Conservation (phyloP, 1,140 invertebrate species). For the Dinothrombium tinctorium region DNA sequence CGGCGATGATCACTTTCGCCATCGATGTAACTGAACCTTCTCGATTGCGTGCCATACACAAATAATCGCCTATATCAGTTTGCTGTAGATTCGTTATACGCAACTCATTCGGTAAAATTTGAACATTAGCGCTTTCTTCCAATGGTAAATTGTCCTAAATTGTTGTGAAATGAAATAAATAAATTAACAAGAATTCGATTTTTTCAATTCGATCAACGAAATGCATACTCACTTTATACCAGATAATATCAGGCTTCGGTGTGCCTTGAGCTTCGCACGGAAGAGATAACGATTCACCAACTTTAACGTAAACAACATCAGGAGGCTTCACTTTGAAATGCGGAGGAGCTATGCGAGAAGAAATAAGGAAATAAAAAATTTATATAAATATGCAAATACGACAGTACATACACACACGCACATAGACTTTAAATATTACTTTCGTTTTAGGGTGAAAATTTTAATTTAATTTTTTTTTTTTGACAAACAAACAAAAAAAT, state of each 20-base stretch:
- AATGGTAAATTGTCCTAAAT: constrained; percentile 58
- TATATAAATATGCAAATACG: no score
- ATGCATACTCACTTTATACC: constrained; percentile 16
- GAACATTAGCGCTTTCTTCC: constrained; percentile 50
- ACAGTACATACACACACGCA: no score
- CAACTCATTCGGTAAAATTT: constrained; percentile 40
- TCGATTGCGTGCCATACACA: constrained; percentile 73
- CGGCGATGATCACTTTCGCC: constrained; percentile 78
- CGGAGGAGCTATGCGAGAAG: constrained; percentile 38
- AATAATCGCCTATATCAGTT: constrained; percentile 83
- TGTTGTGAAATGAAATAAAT: neutral
- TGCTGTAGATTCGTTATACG: constrained; percentile 66
- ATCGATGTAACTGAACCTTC: constrained; percentile 82
- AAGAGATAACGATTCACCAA: constrained; percentile 78
- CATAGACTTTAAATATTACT: no score
- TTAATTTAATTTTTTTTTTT: no score
- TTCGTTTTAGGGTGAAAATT: no score
- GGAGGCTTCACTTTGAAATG: constrained; percentile 72
- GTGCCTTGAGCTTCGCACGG: constrained; percentile 80
- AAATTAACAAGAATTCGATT: no score
- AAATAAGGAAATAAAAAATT: neutral
- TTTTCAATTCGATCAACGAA: neutral
- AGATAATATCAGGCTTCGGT: constrained; percentile 15
- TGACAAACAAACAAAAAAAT: no score
- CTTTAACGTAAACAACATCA: constrained; percentile 81